These are phyloP conservation scores for Esperia sulphurella DNA, from an alignment of 2,888 invertebrate species.

Conservation along the genomic window DNA sequence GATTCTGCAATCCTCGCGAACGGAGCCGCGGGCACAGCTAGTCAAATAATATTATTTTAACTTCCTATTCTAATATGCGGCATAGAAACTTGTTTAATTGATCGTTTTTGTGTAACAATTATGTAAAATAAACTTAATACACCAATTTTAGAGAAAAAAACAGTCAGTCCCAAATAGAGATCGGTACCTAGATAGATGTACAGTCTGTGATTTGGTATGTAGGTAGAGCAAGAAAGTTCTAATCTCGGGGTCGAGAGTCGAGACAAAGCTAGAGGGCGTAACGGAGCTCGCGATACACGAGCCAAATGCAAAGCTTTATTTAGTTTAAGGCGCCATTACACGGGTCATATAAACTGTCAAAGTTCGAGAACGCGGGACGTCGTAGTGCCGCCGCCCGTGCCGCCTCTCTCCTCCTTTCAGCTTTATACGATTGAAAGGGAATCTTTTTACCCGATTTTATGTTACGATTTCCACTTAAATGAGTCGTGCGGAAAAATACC, in stretches of 20 bases:
- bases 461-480: conserved; percentile 34
- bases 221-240: conserved; percentile 34
- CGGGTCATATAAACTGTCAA: conserved; percentile 78
- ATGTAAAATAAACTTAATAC: too few species aligned
- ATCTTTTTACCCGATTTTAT: conserved; percentile 44
- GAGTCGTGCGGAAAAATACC: conserved; percentile 30
- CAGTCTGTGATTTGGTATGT: not conserved
- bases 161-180: too few species aligned
- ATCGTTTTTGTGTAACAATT: too few species aligned
- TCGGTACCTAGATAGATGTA: not conserved
- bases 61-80: too few species aligned
- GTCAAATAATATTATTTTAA: too few species aligned
- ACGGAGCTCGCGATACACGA: conserved; percentile 45
- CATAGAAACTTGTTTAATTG: too few species aligned
- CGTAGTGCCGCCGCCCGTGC: conserved; percentile 20
- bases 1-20: too few species aligned
- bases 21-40: too few species aligned
- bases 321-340: conserved; percentile 76
- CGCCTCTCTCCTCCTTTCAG: conserved; percentile 28
- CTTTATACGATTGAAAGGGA: conserved; percentile 44
- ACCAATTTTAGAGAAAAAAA: too few species aligned
- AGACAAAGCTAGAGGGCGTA: conserved; percentile 60
- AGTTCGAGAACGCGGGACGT: conserved; percentile 55
- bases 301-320: conserved; percentile 74
- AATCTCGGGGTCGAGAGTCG: conserved; percentile 39